Base-by-base conservation (phyloP, 2,797 vertebrate genomes). In the Ispidina lecontei region DNA sequence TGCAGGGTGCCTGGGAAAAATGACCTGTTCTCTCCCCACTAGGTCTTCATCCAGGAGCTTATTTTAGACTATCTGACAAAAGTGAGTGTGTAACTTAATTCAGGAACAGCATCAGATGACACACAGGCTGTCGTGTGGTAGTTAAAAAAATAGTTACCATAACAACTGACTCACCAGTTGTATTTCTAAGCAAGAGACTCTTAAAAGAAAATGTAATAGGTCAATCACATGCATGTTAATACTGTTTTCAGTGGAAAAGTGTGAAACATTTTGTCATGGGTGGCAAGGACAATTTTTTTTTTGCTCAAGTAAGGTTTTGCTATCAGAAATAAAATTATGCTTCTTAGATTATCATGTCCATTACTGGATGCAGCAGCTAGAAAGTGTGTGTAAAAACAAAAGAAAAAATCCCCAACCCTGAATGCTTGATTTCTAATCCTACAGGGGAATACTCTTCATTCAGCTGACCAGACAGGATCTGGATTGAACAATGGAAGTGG, bases 41-140 rank as follows among this genome's bases (percentile, higher is more conserved):
- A 26, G 84, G 72, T 85, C 56, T 63, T 80, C 25, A 28, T 77
- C 56, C 54, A 52, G 80, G 26, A 67, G 49, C 29, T 29, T 14
- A 76, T 91, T 90, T 92, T 87, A 91, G 75, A 68, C 79, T 77
- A 12, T 71, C 80, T 80, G 79, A 92, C 85, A 92, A 67, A 94
- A 94, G 28, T 43, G 58, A 82, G 29, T 52, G 54, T 83, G 67
- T 64, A 86, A 75, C 55, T 87, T 82, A 89, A 87, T 94, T 86
- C 70, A 84, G 78, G 69, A 91, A 82, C 75, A 87, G 91, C 69
- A 90, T 94, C 95, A 83, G 92, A 94, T 96, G 93, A 90, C 91
- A 93, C 72, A 89, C 16, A 83, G 78, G 63, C 84, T 96, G 94
- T 95, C 76, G 89, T 87, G 71, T 91, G 84, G 85, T 94, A 74